Percentiles rank a stretch among this genome's conserved stretches.
Conservation (phyloP, 1,140 invertebrate genomes). For the Drosophila biarmipes region DNA sequence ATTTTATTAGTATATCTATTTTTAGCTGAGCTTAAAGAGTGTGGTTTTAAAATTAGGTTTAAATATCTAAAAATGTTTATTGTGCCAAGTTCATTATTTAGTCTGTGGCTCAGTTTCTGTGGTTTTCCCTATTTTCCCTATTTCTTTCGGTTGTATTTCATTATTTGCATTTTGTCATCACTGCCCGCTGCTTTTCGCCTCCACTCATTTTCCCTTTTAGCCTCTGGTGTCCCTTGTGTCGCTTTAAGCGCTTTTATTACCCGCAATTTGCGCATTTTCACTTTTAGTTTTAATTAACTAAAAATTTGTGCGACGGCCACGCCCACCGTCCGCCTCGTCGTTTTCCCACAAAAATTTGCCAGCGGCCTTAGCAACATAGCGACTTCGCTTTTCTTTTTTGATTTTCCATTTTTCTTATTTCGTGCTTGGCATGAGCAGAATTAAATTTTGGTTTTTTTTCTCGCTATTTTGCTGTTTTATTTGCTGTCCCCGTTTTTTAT, state of each 20-base stretch:
- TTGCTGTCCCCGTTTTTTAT: conserved; percentile 60
- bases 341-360: conserved; percentile 26
- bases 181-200: conserved; percentile 15
- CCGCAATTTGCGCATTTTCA: conserved; percentile 78
- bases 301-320: conserved; percentile 59
- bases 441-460: conserved; percentile 26
- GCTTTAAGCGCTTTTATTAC: conserved; percentile 72
- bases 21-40: too few relatives aligned
- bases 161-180: conserved; percentile 61
- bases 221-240: conserved; percentile 12
- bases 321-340: conserved; percentile 1
- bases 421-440: conserved; percentile 28
- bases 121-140: conserved; percentile 1
- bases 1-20: too few relatives aligned
- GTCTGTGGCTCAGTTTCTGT: background rate
- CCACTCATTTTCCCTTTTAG: conserved; percentile 6
- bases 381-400: conserved; percentile 20
- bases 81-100: too few relatives aligned
- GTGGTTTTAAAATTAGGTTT: background rate
- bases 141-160: conserved; percentile 7
- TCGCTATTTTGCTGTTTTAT: conserved; percentile 63
- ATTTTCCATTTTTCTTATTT: conserved; percentile 48
- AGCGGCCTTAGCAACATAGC: conserved; percentile 25
- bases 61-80: background rate
- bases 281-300: conserved; percentile 82